phyloP scores from a whole-genome alignment of 2,888 invertebrate species.

The Drosophila fulvimacula region DNA sequence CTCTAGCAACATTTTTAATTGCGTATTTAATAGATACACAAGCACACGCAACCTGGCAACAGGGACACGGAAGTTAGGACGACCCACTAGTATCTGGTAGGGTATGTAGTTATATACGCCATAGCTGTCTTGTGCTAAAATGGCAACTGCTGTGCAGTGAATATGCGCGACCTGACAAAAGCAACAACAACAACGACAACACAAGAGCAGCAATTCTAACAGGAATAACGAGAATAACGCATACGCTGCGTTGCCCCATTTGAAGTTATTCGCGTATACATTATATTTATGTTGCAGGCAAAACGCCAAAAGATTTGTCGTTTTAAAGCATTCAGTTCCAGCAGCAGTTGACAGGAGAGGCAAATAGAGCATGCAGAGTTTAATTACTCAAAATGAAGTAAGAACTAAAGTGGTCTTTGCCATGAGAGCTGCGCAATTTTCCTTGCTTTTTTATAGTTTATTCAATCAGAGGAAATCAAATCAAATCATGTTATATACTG shows the following conservation, averaged over 20 bases:
- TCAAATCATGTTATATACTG: conserved; percentile 45
- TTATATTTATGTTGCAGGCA: conserved; percentile 72
- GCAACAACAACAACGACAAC: conserved; percentile 20
- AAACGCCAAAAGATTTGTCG: conserved; percentile 52
- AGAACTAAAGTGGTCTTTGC: conserved; percentile 59
- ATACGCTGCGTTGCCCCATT: conserved; percentile 75
- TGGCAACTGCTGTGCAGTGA: conserved; percentile 74
- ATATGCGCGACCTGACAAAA: conserved; percentile 53
- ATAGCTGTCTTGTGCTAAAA: conserved; percentile 65
- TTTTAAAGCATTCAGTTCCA: conserved; percentile 49
- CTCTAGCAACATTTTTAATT: conserved; percentile 77
- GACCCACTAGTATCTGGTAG: not conserved
- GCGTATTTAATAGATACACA: conserved; percentile 73
- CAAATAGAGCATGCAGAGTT: conserved; percentile 62
- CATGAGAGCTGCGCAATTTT: conserved; percentile 25
- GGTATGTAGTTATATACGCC: conserved; percentile 26
- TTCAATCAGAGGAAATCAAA: conserved; percentile 69
- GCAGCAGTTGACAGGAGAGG: conserved; percentile 51
- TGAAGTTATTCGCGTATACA: conserved; percentile 74
- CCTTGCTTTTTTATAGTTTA: conserved; percentile 64
- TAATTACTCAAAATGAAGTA: conserved; percentile 66
- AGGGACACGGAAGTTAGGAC: not conserved
- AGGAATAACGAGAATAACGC: conserved; percentile 50
- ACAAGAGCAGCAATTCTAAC: conserved; percentile 25
- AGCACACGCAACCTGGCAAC: conserved; percentile 5